Evolutionary conservation across 1,140 invertebrate genomes (phyloP).

Genomic region (Lepidurus apus): DNA sequence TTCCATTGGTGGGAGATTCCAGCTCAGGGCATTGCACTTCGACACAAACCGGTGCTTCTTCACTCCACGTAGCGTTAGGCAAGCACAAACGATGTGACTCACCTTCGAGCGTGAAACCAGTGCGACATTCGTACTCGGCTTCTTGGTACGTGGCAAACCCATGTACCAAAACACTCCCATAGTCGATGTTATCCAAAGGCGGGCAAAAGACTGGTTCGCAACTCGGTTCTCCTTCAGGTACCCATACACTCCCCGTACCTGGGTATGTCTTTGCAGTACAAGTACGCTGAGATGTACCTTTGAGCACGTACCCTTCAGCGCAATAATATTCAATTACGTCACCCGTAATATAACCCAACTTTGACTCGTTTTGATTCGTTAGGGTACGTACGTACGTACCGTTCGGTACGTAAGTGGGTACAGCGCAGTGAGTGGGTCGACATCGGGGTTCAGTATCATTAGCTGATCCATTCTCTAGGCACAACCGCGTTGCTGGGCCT

Average conservation of each 20-base stretch:
- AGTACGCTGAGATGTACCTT: constrained; percentile 28
- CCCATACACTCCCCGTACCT: constrained; percentile 24
- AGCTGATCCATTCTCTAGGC: constrained; percentile 44
- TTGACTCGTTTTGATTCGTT: constrained; percentile 27
- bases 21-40: constrained; percentile 27
- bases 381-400: constrained; percentile 24
- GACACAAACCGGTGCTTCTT: constrained; percentile 37
- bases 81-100: constrained; percentile 27
- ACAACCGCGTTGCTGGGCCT: constrained; percentile 40
- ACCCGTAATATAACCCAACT: constrained; percentile 29
- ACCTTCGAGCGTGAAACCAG: constrained; percentile 39
- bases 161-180: constrained; percentile 31
- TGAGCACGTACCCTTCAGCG: constrained; percentile 34
- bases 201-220: constrained; percentile 32
- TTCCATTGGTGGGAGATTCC: constrained; percentile 26
- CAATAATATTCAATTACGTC: constrained; percentile 35
- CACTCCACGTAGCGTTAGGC: constrained; percentile 37
- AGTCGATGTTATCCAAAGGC: constrained; percentile 28
- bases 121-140: constrained; percentile 36
- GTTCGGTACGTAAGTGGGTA: constrained; percentile 39
- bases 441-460: constrained; percentile 41
- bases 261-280: constrained; percentile 4
- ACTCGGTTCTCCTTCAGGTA: constrained; percentile 12
- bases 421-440: constrained; percentile 40
- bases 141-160: constrained; percentile 37